A percentile compares a stretch with the other conserved stretches of the same genome.
Evolutionary conservation across 2,797 vertebrate genomes (phyloP).

Genomic region (Xyrichtys novacula): DNA sequence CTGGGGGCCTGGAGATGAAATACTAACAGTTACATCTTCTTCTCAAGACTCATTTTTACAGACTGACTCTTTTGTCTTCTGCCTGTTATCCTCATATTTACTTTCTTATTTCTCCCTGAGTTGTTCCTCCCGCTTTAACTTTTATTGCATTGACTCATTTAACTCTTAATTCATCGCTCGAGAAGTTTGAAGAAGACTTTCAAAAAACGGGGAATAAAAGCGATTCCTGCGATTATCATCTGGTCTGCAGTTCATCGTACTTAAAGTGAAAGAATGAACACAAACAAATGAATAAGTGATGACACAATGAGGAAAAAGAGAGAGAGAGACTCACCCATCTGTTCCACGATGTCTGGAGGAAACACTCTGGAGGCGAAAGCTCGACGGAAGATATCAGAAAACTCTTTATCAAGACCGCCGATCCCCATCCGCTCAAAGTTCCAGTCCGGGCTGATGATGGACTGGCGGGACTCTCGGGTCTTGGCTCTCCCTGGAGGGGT

Average conservation of each 20-base stretch:
- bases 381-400: slow-evolving; percentile 95
- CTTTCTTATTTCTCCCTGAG: no score
- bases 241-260: fast-evolving
- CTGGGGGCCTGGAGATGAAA: no score
- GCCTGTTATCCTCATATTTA: no score
- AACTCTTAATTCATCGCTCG: no score
- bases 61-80: no score
- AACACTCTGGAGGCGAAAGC: slow-evolving; percentile 98
- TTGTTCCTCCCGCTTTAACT: no score
- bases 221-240: not conserved
- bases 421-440: slow-evolving; percentile 99
- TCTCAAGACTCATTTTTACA: no score
- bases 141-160: no score
- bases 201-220: not conserved
- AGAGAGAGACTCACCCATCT: slow-evolving; percentile 92
- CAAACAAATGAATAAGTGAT: slow-evolving; percentile 39
- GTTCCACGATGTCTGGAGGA: slow-evolving; percentile 97
- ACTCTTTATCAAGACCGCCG: slow-evolving; percentile 95
- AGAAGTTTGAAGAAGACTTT: no score
- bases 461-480: slow-evolving; percentile 93
- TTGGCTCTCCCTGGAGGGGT: slow-evolving; percentile 89
- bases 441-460: slow-evolving; percentile 99
- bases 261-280: not conserved
- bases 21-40: no score
- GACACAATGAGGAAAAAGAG: not conserved